Evolutionary conservation across 1,140 invertebrate genomes (phyloP).

Genomic region (Ladona fulva): DNA sequence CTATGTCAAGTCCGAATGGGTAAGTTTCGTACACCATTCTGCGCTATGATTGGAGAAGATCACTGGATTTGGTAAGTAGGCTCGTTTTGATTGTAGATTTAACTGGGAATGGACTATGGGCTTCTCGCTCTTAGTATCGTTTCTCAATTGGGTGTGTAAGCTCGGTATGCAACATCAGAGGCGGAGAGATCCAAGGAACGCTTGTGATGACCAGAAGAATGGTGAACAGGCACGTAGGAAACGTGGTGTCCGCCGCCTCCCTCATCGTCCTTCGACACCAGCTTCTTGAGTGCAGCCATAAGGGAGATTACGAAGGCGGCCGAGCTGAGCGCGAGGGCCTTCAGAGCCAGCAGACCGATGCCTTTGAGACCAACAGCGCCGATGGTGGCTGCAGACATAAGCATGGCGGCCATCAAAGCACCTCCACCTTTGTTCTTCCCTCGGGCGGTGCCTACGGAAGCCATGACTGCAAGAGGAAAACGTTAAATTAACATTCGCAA

Average conservation of each 20-base stretch:
- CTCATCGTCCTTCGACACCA: constrained; percentile 44
- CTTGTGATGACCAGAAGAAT: constrained; percentile 45
- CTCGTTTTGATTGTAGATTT: too few relatives aligned
- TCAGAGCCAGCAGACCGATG: constrained; percentile 61
- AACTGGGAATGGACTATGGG: too few relatives aligned
- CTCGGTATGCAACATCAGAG: background rate
- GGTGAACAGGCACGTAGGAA: constrained; percentile 18
- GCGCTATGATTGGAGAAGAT: too few relatives aligned
- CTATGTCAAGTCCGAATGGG: too few relatives aligned
- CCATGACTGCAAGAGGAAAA: background rate
- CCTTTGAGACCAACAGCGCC: constrained; percentile 61
- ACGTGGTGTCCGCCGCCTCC: constrained; percentile 34
- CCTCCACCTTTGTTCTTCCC: constrained; percentile 40
- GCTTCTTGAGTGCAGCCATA: constrained; percentile 60
- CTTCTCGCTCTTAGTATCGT: too few relatives aligned
- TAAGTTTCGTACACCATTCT: too few relatives aligned
- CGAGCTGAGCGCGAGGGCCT: constrained; percentile 41
- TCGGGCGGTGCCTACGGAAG: constrained; percentile 26
- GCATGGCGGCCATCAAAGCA: constrained; percentile 48
- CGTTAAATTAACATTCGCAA: too few relatives aligned
- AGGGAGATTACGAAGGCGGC: constrained; percentile 61
- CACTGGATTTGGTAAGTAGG: too few relatives aligned
- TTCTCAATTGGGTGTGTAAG: too few relatives aligned
- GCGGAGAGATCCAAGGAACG: constrained; percentile 25
- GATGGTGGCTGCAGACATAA: constrained; percentile 59